Percentiles rank a stretch among this genome's conserved stretches.
These are phyloP conservation scores for Habroteleia sp. DNA, from an alignment of 2,888 invertebrate species.

Conservation along the genomic window DNA sequence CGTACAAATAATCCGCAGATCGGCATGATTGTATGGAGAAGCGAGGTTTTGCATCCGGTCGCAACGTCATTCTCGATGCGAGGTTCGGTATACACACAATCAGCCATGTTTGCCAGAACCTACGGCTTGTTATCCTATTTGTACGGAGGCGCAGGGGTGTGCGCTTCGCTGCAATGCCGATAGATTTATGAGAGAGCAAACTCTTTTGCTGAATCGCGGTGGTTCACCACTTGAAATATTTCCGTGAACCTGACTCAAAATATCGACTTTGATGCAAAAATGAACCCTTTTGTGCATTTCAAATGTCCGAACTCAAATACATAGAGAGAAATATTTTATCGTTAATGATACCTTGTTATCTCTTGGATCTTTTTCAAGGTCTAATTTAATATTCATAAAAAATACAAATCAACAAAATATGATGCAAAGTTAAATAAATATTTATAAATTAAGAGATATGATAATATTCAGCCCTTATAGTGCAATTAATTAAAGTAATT, in stretches of 20 bases:
- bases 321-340: conserved; percentile 11
- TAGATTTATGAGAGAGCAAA: conserved; percentile 65
- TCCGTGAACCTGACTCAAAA: conserved; percentile 52
- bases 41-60: conserved; percentile 55
- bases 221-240: conserved; percentile 58
- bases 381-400: too few species aligned
- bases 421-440: too few species aligned
- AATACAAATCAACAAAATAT: too few species aligned
- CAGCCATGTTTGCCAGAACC: conserved; percentile 71
- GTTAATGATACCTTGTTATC: conserved; percentile 20
- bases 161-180: conserved; percentile 54
- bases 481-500: too few species aligned
- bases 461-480: too few species aligned
- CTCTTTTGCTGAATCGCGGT: conserved; percentile 46
- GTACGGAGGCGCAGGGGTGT: conserved; percentile 63
- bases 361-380: too few species aligned
- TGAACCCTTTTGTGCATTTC: conserved; percentile 38
- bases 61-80: conserved; percentile 66
- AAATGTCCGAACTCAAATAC: conserved; percentile 19
- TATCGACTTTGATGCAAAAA: conserved; percentile 46
- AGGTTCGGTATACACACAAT: conserved; percentile 71
- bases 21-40: conserved; percentile 50
- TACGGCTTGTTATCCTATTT: conserved; percentile 72
- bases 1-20: conserved; percentile 57
- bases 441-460: too few species aligned